Evolutionary conservation across 2,113 vertebrate genomes (phyloP), one percentile per base, ranked within the genome.

Genomic region (Passer domesticus): DNA sequence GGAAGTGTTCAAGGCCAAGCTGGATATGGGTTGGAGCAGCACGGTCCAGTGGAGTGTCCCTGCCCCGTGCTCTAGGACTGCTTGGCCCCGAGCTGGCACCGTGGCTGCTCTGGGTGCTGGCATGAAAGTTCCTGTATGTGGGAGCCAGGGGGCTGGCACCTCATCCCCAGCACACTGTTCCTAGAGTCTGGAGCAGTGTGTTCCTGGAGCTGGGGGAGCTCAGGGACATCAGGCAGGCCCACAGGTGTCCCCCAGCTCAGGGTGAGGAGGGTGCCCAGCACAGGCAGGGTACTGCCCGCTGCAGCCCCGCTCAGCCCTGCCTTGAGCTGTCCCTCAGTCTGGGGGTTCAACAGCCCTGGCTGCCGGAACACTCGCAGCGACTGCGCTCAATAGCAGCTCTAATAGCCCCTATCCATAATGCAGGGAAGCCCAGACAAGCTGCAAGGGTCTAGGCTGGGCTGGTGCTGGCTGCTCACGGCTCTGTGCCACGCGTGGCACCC

Each of bases 41-140:
- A 15, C 28, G 12, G 8, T 66, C 25, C 28, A 50, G 31, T 39
- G 33, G 25, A 44, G 24, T 10, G 46, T 47, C 69, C 52, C 19
- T 74, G 35, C 20, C 28, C 15, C 2, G 20, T 28, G 25, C 53
- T 46, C 39, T 37, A 25, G 9, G 6, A 31, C 20, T 21, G 27
- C 43, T 63, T 13, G 8, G 72, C 43, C 1, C 22, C 0, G 2
- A 56, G 63, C 44, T 28, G 28, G 63, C 1, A 4, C 53, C 0
- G 0, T 0, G 13, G 63, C 15, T 63, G 59, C 59, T 52, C 41
- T 5, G 33, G 11, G 30, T 39, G 33, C 49, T 2, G 10, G 47
- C 37, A 43, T 15, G 13, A 33, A 60, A 53, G 20, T 21, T 24
- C 13, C 35, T 1, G 3, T 10, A 11, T 27, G 30, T 11, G 64